phyloP scores from a whole-genome alignment of 2,888 invertebrate genomes.

The Eretmocerus hayati region DNA sequence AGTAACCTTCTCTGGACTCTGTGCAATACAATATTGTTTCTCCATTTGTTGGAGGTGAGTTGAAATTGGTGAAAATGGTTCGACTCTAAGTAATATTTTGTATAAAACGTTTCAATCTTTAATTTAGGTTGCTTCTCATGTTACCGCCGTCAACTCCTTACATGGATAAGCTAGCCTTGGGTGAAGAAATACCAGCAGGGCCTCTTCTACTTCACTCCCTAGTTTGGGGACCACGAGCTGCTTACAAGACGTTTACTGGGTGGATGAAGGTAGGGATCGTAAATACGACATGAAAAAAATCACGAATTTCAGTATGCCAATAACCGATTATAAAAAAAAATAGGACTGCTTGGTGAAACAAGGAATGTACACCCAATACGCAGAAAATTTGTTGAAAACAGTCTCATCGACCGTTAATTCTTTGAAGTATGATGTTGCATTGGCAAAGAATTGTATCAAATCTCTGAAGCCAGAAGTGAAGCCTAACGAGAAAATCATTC shows the following conservation, averaged over 20 bases:
- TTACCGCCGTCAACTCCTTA: slow-evolving; percentile 86
- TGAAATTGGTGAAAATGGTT: background rate
- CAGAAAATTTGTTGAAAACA: slow-evolving; percentile 63
- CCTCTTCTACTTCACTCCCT: slow-evolving; percentile 74
- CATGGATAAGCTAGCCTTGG: slow-evolving; percentile 70
- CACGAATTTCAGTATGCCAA: background rate
- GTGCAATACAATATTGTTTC: slow-evolving; percentile 87
- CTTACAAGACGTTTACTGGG: slow-evolving; percentile 74
- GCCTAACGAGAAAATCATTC: slow-evolving; percentile 40
- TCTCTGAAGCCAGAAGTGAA: slow-evolving; percentile 50
- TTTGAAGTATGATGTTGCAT: slow-evolving; percentile 54
- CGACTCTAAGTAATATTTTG: background rate
- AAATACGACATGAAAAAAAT: background rate
- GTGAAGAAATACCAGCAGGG: slow-evolving; percentile 59
- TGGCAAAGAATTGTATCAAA: slow-evolving; percentile 58
- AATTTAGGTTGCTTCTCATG: slow-evolving; percentile 64
- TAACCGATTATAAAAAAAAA: slow-evolving; percentile 3
- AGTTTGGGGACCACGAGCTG: slow-evolving; percentile 82
- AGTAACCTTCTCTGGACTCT: slow-evolving; percentile 57
- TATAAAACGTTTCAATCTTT: background rate
- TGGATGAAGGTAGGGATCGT: slow-evolving; percentile 64
- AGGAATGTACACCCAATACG: slow-evolving; percentile 77
- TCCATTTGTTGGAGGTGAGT: slow-evolving; percentile 71
- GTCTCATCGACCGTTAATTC: slow-evolving; percentile 66
- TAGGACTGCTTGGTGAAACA: slow-evolving; percentile 82